Evolutionary conservation across 2,113 vertebrate genomes (phyloP), one percentile per base, ranked within the genome.

Genomic region (Esox niger): DNA sequence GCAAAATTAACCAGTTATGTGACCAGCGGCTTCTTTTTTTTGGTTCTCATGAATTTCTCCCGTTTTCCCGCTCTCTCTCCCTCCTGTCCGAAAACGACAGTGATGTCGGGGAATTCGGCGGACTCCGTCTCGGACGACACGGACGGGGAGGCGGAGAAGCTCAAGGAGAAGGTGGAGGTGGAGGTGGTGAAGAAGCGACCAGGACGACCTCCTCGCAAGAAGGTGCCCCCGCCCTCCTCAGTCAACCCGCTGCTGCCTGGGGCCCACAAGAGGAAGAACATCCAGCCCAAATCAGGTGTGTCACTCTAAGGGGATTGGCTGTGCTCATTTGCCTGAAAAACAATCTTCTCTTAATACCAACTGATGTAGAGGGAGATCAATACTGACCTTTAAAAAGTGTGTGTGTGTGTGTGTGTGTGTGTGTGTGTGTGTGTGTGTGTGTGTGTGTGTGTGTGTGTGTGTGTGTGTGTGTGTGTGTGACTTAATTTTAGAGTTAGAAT

Each of bases 111-210:
- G 20, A 89, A 92, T 70, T 91, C 91, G 0, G 90, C 76, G 0
- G 90, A 92, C 66, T 92, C 91, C 2, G 84, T 92, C 76, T 90
- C 91, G 0, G 91, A 90, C 13, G 87, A 90, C 7, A 89, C 90
- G 0, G 89, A 88, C 4, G 73, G 61, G n/a, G 90, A 90, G 2
- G 81, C 68, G 7, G 82, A 80, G 13, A 90, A 80, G 8, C 76
- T 82, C 0, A 84, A 89, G 26, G 86, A 88, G 35, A 87, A 79
- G 62, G 26, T 46, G 0, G 86, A 83, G 27, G 70, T 70, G 10
- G 33, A n/a, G 0, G 70, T 73, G 15, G 89, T 71, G 66, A 90
- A 88, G 81, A 89, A 88, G 76, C 77, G 83, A 38, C 80, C 80
- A 0, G 86, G 80, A 2, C 84, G 88, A 68, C 85, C 80, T 1